Base-by-base conservation (phyloP, 2,113 vertebrate genomes). In the Triplophysa rosa region DNA sequence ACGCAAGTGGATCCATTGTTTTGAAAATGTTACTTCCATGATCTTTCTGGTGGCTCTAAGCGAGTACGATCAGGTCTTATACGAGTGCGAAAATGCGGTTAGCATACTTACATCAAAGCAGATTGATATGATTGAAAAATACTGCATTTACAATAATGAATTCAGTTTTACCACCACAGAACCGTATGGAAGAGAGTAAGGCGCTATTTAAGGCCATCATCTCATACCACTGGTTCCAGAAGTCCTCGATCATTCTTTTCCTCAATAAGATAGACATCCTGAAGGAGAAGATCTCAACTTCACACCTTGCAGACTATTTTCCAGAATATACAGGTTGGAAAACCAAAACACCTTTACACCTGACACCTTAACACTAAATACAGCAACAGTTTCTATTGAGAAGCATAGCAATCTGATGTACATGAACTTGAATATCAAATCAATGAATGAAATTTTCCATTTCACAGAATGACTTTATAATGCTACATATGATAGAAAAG, bases 1-100 rank as follows among this genome's bases (percentile, higher is more conserved):
- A 87, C 94, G 89, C 87, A 96, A 97, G 69, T 96, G 95, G 95
- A 96, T 98, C 80, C 95, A 96, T 81, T 96, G 95, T 83, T 97
- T 96, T 86, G 95, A 96, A 87, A 94, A 90, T 0, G 94, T 97
- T 84, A 95, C 94, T 11, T 95, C 95, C 83, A 90, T 96, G 59
- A 95, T 96, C 83, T 97, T 95, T 79, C 87, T 97, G 87, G 93
- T 93, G 63, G 94, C 95, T 26, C 83, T 97, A 85, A 97, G 92
- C 83, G 95, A 98, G 89, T 97, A 96, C 11, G 95, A 98, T 83
- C 95, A 96, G 84, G 93, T 95, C 73, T 88, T 97, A 58, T 91
- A 86, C 17, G 95, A 97, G 86, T 93, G 72, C 83, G 80, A 90
- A 69, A 91, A 89, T 24, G 95, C 95, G 87, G 95, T 97, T 90